phyloP scores from a whole-genome alignment of 2,797 vertebrate species.

The Rhynchotus rufescens region DNA sequence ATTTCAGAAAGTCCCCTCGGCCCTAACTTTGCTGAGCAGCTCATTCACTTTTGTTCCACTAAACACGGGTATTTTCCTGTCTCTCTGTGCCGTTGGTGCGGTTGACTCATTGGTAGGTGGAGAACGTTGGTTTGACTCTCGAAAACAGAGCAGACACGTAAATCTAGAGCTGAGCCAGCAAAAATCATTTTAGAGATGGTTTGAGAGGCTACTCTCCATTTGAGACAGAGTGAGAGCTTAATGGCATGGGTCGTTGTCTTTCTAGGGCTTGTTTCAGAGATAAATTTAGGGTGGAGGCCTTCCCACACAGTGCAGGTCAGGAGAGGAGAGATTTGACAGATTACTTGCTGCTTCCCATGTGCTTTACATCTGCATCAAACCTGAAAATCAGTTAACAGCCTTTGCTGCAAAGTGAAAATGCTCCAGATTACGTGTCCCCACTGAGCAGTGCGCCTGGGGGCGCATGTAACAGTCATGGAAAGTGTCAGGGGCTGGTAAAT shows the following conservation, averaged over 20 bases:
- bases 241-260: background rate
- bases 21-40: background rate
- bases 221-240: background rate
- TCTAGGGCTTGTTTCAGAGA: background rate
- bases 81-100: background rate
- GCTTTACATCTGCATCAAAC: fast-evolving
- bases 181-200: background rate
- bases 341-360: background rate
- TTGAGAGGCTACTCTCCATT: too few relatives aligned
- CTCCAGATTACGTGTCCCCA: background rate
- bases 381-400: background rate
- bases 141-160: background rate
- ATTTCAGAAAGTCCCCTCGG: background rate
- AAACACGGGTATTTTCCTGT: background rate
- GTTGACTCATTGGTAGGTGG: background rate
- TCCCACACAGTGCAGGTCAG: background rate
- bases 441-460: background rate
- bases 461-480: background rate
- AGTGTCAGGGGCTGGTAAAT: background rate
- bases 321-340: background rate
- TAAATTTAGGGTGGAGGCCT: background rate
- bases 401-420: background rate
- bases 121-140: background rate
- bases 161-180: background rate
- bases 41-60: background rate